A percentile compares a stretch with the other conserved stretches of the same genome.
Evolutionary conservation across 2,888 invertebrate species (phyloP).

Genomic region (Cremastobaeus sp.): DNA sequence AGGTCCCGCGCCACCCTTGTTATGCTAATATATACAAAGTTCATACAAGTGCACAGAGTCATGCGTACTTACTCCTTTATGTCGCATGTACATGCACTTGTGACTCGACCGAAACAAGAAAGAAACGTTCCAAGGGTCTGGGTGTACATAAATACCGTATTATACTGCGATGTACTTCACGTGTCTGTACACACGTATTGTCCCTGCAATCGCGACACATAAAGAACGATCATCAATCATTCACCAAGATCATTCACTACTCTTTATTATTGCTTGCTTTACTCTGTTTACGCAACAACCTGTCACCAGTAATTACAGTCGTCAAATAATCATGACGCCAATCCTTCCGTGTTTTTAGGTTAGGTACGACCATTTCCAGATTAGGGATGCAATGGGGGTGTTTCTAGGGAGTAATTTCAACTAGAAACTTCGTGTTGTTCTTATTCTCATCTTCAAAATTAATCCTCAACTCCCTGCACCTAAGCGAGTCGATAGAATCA

Average conservation of each 20-base stretch:
- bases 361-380: too few species aligned
- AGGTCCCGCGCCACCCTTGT: too few species aligned
- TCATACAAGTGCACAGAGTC: slow-evolving; percentile 64
- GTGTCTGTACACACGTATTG: slow-evolving; percentile 31
- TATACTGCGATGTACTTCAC: slow-evolving; percentile 40
- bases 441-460: too few species aligned
- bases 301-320: neutral
- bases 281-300: slow-evolving; percentile 1
- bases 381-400: too few species aligned
- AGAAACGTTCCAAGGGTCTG: slow-evolving; percentile 48
- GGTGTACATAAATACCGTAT: slow-evolving; percentile 44
- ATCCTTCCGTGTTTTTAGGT: too few species aligned
- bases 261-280: slow-evolving; percentile 4
- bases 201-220: slow-evolving; percentile 2
- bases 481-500: too few species aligned
- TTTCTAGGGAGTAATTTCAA: too few species aligned
- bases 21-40: slow-evolving; percentile 72
- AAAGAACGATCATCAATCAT: slow-evolving; percentile 48
- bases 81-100: slow-evolving; percentile 57
- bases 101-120: slow-evolving; percentile 50
- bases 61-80: slow-evolving; percentile 59
- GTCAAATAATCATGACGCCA: slow-evolving; percentile 12
- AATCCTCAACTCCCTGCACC: too few species aligned
- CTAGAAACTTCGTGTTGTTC: too few species aligned
- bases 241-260: slow-evolving; percentile 24